Conservation (phyloP, 2,113 vertebrate genomes). For the Phylloscopus trochilus region DNA sequence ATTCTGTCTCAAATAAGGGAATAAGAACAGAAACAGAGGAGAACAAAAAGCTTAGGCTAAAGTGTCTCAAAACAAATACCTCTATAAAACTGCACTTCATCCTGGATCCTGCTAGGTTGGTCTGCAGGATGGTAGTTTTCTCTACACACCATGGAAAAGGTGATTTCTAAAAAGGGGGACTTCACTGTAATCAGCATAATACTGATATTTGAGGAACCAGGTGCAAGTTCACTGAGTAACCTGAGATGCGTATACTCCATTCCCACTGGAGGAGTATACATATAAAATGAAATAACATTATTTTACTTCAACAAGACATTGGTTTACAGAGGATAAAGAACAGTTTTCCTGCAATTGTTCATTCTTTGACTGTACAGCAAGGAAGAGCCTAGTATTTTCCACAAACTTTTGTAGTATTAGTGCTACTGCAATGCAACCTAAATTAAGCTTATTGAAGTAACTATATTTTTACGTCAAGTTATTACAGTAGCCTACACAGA, state of each 20-base stretch:
- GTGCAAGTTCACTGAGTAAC: not conserved
- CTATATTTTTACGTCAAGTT: not conserved
- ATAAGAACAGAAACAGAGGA: not conserved
- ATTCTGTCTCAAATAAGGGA: not conserved
- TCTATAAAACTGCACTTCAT: not conserved
- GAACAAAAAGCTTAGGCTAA: not conserved
- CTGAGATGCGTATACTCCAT: not conserved
- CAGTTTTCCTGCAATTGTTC: not conserved
- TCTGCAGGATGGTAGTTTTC: not conserved
- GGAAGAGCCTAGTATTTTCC: not conserved
- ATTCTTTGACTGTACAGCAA: not conserved
- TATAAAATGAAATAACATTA: not conserved
- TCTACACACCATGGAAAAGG: not conserved
- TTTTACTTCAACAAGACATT: not conserved
- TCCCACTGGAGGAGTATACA: no score
- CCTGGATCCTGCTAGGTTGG: not conserved
- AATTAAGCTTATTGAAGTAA: not conserved
- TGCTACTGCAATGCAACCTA: not conserved
- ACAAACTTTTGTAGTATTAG: not conserved
- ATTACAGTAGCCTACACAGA: not conserved
- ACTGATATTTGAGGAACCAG: not conserved
- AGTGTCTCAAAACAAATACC: not conserved
- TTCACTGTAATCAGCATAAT: not conserved
- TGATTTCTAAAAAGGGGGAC: not conserved
- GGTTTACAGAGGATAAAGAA: not conserved